phyloP scores from a whole-genome alignment of 2,113 vertebrate genomes.

The Mustela nigripes region DNA sequence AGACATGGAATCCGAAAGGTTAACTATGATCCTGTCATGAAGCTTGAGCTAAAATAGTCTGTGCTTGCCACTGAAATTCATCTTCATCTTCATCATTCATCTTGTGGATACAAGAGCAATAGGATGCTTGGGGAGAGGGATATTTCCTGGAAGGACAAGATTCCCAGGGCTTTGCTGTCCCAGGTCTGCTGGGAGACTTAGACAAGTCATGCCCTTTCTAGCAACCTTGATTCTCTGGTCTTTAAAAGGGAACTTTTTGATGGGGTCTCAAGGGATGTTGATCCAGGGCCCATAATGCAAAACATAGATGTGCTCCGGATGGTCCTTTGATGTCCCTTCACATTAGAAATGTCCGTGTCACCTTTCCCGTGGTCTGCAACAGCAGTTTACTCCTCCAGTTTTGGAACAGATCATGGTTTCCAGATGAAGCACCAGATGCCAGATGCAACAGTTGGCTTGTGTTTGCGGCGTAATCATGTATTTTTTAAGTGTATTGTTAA shows the following conservation, averaged over 20 bases:
- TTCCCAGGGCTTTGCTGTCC: neutral
- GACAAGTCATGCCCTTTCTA: neutral
- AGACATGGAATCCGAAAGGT: neutral
- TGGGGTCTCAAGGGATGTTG: neutral
- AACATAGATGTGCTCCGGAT: neutral
- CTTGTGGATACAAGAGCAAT: neutral
- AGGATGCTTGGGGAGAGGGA: accelerated
- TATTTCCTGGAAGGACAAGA: neutral
- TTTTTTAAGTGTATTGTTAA: neutral
- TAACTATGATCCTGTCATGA: neutral
- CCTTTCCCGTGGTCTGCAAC: neutral
- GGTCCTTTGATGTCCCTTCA: neutral
- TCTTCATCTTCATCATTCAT: too few species aligned
- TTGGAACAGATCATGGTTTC: neutral
- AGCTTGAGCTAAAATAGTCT: neutral
- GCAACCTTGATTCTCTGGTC: neutral
- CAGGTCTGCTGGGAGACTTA: neutral
- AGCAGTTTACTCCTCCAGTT: neutral
- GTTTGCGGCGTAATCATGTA: neutral
- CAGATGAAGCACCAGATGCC: neutral
- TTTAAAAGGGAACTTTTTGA: neutral
- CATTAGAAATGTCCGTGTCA: neutral
- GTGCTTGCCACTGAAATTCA: neutral
- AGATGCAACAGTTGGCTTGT: neutral
- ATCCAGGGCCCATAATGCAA: neutral